These are phyloP conservation scores for Mnemiopsis leidyi DNA, from an alignment of 37 sponge, comb jelly and placozoan species.

Conservation along the genomic window DNA sequence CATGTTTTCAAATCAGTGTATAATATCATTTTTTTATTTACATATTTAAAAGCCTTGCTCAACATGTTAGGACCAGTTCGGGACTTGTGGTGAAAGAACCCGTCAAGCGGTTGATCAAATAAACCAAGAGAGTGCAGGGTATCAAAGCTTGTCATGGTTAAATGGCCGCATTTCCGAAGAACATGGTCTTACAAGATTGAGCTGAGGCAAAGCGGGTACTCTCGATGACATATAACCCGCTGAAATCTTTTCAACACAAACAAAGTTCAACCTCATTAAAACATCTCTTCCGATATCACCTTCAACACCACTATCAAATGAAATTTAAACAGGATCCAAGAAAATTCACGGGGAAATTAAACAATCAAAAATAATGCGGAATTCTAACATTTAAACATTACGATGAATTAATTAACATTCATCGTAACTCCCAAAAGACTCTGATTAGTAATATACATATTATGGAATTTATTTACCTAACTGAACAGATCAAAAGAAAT, in stretches of 20 bases:
- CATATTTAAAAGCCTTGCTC: not conserved
- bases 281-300: not conserved
- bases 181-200: no score
- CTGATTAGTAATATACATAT: not conserved
- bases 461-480: not conserved
- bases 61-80: not conserved
- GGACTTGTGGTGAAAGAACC: no score
- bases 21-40: not conserved
- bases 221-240: no score
- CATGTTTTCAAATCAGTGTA: not conserved
- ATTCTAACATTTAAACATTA: not conserved
- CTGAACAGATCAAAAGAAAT: not conserved
- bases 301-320: not conserved
- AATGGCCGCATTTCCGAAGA: no score
- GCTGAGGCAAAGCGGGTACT: no score
- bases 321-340: not conserved
- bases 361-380: not conserved
- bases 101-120: no score
- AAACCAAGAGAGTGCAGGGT: no score
- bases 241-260: no score
- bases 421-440: not conserved
- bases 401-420: not conserved
- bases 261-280: no score
- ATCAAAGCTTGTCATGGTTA: no score
- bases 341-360: not conserved